Base-by-base conservation (phyloP, 2,888 invertebrate species). In the Dynastes grantii region DNA sequence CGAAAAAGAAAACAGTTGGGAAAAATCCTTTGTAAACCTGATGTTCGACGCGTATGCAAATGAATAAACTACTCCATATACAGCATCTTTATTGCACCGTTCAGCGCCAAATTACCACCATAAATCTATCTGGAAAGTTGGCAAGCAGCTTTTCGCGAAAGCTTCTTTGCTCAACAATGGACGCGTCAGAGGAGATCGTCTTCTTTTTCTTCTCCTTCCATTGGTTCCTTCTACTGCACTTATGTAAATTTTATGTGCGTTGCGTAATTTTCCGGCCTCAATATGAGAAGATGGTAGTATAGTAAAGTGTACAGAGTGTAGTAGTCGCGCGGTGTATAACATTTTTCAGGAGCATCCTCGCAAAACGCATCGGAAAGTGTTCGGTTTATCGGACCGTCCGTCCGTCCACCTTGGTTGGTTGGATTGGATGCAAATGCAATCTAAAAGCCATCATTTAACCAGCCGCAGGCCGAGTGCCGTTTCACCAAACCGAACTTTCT, bases 371-470 rank as follows among this genome's bases (percentile, higher is more conserved):
- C 45, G 45, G 45, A 71, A 37, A 71, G 55, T 29, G 49, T 45
- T 61, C 61, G 61, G 73, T 73, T 61, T 73, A 73, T 73, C 73
- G 73, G 73, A 11, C 40, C 61, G 61, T 73, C 40, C 45, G 73
- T 27, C 40, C 73, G 61, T 73, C 58, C 61, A 73, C 73, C 55
- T 73, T 73, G 73, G 73, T 73, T 61, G 73, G 61, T 61, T 73
- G 73, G 73, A 73, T 73, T 78, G 78, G 86, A 88, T 88, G 87
- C 87, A 88, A 87, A 88, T 88, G 88, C 84, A 87, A 87, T 88
- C 88, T 87, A 87, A 88, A 88, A 87, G 87, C 86, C 87, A 87
- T 88, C 87, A 87, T 87, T 88, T 86, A 87, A 84, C 84, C 83
- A 83, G 87, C 87, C 85, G 84, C 84, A 86, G 87, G 88, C 85